phyloP scores from a whole-genome alignment of 1,140 invertebrate species.

The Drosophila tropicalis region DNA sequence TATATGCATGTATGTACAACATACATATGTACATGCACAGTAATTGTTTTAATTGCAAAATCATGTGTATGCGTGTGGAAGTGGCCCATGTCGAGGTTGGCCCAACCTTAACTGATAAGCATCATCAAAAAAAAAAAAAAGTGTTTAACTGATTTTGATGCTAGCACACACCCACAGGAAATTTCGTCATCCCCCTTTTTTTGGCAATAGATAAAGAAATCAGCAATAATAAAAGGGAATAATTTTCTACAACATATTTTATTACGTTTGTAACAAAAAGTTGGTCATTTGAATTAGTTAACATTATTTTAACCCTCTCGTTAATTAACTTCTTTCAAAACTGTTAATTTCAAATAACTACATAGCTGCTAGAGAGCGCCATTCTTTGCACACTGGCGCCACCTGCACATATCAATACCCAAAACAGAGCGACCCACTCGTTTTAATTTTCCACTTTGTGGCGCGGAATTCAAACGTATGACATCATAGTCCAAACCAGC shows the following conservation, averaged over 20 bases:
- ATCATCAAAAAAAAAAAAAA: neutral
- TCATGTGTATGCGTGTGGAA: conserved; percentile 32
- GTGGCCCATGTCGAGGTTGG: conserved; percentile 3
- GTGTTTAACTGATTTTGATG: neutral
- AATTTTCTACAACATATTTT: no score
- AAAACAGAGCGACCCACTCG: neutral
- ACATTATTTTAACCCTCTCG: no score
- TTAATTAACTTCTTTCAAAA: neutral
- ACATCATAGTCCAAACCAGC: no score
- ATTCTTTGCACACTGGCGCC: neutral
- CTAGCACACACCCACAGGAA: conserved; percentile 15
- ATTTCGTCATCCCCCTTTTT: neutral
- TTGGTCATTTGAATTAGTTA: no score
- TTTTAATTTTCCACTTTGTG: neutral
- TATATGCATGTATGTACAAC: no score
- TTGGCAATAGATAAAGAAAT: neutral
- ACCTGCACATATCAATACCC: neutral
- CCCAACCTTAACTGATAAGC: conserved; percentile 42
- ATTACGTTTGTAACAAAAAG: no score
- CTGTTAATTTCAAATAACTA: neutral
- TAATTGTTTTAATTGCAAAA: conserved; percentile 50
- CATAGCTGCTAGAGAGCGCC: neutral
- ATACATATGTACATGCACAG: neutral
- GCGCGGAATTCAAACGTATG: neutral
- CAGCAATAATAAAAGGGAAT: no score